Conservation (phyloP, 2,888 invertebrate genomes). For the Agriotes lineatus region DNA sequence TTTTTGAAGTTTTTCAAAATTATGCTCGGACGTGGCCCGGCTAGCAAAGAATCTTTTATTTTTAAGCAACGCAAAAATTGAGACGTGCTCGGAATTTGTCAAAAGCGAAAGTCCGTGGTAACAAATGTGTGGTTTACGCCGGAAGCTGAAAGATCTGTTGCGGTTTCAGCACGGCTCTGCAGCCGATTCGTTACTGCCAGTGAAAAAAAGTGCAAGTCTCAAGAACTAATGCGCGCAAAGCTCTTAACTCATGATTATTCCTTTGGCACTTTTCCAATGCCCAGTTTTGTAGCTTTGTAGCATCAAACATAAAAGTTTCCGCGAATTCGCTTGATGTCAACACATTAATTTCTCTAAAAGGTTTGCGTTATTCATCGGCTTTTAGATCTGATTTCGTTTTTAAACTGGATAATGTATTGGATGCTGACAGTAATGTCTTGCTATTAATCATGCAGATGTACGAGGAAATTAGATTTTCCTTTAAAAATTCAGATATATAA, state of each 20-base stretch:
- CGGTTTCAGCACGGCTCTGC: background rate
- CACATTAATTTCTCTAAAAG: slow-evolving; percentile 42
- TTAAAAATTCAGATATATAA: slow-evolving; percentile 1
- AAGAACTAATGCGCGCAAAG: slow-evolving; percentile 1
- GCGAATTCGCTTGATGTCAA: slow-evolving; percentile 36
- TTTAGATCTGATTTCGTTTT: slow-evolving; percentile 33
- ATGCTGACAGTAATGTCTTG: slow-evolving; percentile 20
- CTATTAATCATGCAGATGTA: slow-evolving; percentile 32
- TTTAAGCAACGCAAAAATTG: no score
- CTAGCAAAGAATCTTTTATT: no score
- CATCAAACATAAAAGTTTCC: slow-evolving; percentile 37
- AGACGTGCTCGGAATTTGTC: slow-evolving; percentile 4
- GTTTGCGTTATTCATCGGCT: slow-evolving; percentile 38
- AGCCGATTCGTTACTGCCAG: background rate
- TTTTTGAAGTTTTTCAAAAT: no score
- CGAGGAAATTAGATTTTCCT: slow-evolving; percentile 21
- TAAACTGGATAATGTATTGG: slow-evolving; percentile 24
- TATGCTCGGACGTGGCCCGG: no score
- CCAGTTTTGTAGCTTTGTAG: slow-evolving; percentile 23
- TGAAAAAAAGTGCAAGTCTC: slow-evolving; percentile 1
- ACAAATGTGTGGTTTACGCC: slow-evolving; percentile 4
- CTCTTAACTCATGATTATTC: slow-evolving; percentile 31
- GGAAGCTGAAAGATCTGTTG: slow-evolving; percentile 7
- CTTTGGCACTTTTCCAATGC: slow-evolving; percentile 35
- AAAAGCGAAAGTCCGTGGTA: background rate